phyloP scores from a whole-genome alignment of 2,113 vertebrate genomes.

The Ursus arctos region DNA sequence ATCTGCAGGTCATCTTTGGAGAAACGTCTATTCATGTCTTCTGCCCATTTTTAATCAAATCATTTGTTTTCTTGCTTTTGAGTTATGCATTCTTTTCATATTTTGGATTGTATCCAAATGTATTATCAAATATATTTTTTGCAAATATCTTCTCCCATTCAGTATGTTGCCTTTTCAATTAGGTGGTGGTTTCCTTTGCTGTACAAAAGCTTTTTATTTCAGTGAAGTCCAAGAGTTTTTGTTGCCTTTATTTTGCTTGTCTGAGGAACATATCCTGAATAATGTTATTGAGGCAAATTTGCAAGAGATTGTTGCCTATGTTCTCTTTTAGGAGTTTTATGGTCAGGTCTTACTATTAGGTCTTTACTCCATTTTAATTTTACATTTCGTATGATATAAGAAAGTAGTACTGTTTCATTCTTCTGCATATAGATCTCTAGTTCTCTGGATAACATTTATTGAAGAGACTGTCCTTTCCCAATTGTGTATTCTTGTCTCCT shows the following conservation, averaged over 20 bases:
- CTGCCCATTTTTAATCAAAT: too few species aligned
- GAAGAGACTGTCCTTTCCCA: background rate
- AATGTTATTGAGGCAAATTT: background rate
- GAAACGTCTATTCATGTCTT: too few species aligned
- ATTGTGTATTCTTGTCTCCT: too few species aligned
- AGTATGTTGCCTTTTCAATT: too few species aligned
- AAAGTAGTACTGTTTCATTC: background rate
- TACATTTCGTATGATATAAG: background rate
- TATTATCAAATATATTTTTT: background rate
- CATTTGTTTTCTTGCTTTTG: too few species aligned
- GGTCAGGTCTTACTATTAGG: background rate
- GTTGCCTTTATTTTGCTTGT: too few species aligned
- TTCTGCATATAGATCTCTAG: background rate
- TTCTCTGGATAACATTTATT: background rate
- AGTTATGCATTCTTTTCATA: too few species aligned
- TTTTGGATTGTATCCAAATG: background rate
- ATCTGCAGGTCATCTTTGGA: too few species aligned
- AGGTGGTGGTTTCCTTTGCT: too few species aligned
- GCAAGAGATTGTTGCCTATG: background rate
- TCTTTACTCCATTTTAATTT: background rate
- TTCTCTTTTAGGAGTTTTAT: background rate
- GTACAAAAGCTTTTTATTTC: too few species aligned
- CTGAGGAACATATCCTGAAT: background rate
- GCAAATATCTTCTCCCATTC: background rate
- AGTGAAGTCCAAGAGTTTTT: too few species aligned